Conservation (phyloP, 2,797 vertebrate genomes). For the Chloroceryle inda region DNA sequence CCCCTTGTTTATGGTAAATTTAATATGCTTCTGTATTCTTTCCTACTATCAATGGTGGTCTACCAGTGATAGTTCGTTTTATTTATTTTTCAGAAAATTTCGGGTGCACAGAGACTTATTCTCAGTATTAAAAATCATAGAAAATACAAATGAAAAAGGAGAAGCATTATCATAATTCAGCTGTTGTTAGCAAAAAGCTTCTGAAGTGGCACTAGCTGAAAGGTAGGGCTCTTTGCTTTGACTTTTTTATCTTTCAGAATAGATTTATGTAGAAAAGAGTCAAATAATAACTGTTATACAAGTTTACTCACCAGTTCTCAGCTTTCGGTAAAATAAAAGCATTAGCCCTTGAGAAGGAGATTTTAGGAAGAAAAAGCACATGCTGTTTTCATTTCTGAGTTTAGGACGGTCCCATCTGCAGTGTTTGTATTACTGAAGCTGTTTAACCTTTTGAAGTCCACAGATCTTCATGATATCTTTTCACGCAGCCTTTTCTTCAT, state of each 20-base stretch:
- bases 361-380: not conserved
- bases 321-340: not conserved
- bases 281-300: not conserved
- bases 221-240: not conserved
- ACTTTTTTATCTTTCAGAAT: not conserved
- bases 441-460: not conserved
- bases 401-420: not conserved
- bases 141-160: not conserved
- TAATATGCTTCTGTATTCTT: constrained; percentile 18
- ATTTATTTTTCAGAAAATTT: not conserved
- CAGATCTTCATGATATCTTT: not conserved
- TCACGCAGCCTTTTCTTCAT: not conserved
- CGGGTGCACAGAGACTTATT: not conserved
- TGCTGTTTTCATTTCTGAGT: not conserved
- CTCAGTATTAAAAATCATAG: not conserved
- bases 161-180: not conserved
- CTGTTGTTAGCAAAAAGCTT: not conserved
- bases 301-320: not conserved
- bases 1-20: constrained; percentile 56
- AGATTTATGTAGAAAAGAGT: not conserved
- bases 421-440: not conserved
- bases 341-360: not conserved
- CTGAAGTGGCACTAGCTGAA: not conserved
- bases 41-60: not conserved
- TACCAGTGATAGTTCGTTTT: not conserved